A percentile compares a stretch with the other conserved stretches of the same genome.
phyloP scores from a whole-genome alignment of 2,113 vertebrate genomes.

The Pteruthius melanotis region DNA sequence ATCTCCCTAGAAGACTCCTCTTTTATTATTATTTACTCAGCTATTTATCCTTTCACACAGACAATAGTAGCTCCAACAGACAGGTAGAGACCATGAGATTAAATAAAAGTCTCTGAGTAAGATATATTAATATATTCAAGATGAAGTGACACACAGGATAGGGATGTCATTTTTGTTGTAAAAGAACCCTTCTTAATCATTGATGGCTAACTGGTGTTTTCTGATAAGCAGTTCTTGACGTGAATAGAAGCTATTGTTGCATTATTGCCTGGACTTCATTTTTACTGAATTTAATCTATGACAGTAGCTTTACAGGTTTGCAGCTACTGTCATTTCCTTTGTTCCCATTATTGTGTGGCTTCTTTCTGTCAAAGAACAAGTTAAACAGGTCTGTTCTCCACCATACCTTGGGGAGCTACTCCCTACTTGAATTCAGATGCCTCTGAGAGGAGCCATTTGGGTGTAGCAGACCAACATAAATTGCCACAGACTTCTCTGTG shows the following conservation, averaged over 20 bases:
- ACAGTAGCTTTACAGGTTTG: background rate
- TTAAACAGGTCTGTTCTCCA: background rate
- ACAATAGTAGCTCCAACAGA: background rate
- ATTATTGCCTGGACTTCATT: background rate
- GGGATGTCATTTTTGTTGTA: background rate
- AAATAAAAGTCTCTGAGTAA: background rate
- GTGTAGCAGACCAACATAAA: rapidly evolving
- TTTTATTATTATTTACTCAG: background rate
- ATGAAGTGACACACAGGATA: background rate
- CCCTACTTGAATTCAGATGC: background rate
- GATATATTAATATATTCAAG: background rate
- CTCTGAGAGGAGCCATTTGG: background rate
- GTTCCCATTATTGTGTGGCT: background rate
- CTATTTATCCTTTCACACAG: background rate
- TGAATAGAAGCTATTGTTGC: background rate
- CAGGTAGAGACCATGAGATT: background rate
- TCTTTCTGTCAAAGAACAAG: background rate
- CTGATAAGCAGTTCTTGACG: background rate
- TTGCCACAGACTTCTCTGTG: background rate
- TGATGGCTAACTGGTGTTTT: background rate
- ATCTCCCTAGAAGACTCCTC: background rate
- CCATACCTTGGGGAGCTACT: background rate
- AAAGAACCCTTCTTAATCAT: background rate
- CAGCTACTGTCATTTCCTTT: background rate
- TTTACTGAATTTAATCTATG: background rate